A percentile compares a stretch with the other conserved stretches of the same genome.
phyloP scores from a whole-genome alignment of 1,140 invertebrate species.

The Drosophila varians region DNA sequence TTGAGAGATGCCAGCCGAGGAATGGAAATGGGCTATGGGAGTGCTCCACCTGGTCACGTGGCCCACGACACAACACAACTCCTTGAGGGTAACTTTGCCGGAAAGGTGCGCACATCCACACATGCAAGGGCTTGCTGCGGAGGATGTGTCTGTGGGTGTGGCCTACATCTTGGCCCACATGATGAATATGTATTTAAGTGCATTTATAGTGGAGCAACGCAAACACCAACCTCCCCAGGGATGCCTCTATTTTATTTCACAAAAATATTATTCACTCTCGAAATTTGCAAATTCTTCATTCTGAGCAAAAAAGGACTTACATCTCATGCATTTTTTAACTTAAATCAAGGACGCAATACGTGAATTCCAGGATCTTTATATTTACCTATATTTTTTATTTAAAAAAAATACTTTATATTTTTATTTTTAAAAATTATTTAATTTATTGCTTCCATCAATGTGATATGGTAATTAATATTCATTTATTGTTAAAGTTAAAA shows the following conservation, averaged over 20 bases:
- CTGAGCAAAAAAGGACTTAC: too few relatives aligned
- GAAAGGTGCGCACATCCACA: not conserved
- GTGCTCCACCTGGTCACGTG: conserved; percentile 16
- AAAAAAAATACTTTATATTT: too few relatives aligned
- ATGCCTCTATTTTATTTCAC: not conserved
- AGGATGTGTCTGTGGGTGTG: conserved; percentile 49
- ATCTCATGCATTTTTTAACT: too few relatives aligned
- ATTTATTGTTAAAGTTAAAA: too few relatives aligned
- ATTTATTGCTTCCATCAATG: too few relatives aligned
- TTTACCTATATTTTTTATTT: too few relatives aligned
- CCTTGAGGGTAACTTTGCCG: conserved; percentile 41
- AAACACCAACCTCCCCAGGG: not conserved
- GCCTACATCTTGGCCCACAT: conserved; percentile 65
- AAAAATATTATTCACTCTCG: not conserved
- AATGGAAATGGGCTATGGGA: not conserved
- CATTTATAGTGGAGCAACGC: conserved; percentile 5
- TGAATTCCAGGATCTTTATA: too few relatives aligned
- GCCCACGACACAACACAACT: conserved; percentile 24
- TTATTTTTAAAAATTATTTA: too few relatives aligned
- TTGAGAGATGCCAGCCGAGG: not conserved
- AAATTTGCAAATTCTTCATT: too few relatives aligned
- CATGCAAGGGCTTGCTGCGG: too few relatives aligned
- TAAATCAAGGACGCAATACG: too few relatives aligned
- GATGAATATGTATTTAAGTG: conserved; percentile 42
- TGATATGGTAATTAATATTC: too few relatives aligned